Conservation (phyloP, 2,113 vertebrate species). For the Aphyosemion australe region DNA sequence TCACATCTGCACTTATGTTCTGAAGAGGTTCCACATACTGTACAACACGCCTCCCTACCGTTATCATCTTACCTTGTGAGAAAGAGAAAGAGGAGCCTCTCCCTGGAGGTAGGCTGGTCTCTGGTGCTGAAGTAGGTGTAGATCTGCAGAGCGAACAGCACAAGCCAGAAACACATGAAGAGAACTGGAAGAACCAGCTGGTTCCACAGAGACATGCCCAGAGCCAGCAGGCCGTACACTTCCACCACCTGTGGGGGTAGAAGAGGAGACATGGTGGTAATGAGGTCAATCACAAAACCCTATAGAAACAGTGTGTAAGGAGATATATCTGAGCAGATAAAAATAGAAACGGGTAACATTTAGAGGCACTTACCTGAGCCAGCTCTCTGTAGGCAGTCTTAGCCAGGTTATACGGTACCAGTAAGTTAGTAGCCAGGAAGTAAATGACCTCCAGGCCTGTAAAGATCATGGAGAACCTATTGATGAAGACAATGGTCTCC, state of each 20-base stretch:
- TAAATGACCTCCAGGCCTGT: conserved; percentile 97
- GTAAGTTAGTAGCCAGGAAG: conserved; percentile 94
- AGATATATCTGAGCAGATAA: conserved; percentile 15
- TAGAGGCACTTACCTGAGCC: conserved; percentile 86
- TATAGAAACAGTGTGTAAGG: conserved; percentile 13
- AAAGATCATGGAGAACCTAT: conserved; percentile 98
- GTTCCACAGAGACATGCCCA: conserved; percentile 99
- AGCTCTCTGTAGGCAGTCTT: conserved; percentile 97
- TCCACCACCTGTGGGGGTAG: conserved; percentile 88
- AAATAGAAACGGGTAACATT: not conserved
- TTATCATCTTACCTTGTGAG: conserved; percentile 87
- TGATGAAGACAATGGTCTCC: conserved; percentile 96
- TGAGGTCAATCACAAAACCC: not conserved
- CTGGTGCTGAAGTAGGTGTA: conserved; percentile 97
- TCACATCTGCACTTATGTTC: too few species aligned
- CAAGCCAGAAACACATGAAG: conserved; percentile 99
- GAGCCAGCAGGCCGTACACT: conserved; percentile 93
- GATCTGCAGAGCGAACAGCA: conserved; percentile 96
- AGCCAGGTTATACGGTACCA: conserved; percentile 96
- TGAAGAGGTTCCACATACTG: too few species aligned
- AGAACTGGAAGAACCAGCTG: conserved; percentile 97
- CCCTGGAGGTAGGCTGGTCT: conserved; percentile 94
- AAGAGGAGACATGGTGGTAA: conserved; percentile 7
- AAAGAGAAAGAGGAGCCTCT: conserved; percentile 96
- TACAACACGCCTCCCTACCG: not conserved